Evolutionary conservation across 1,140 invertebrate species (phyloP).

Genomic region (Eufriesea mexicana): DNA sequence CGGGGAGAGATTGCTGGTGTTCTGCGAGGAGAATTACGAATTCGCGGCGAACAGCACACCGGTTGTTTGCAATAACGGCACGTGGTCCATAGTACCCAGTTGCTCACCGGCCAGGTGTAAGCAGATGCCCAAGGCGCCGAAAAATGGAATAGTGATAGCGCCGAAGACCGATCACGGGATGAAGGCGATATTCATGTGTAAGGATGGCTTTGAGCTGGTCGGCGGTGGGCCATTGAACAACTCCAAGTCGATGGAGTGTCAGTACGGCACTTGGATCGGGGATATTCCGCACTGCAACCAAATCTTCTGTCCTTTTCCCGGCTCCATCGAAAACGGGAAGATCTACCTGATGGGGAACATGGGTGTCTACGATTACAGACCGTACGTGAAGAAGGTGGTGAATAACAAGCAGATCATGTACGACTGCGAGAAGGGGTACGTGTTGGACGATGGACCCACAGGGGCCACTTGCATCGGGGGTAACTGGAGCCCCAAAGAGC

Average conservation of each 20-base stretch:
- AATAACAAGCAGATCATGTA: constrained; percentile 99
- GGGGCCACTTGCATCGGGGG: constrained; percentile 96
- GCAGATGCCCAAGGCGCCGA: constrained; percentile 92
- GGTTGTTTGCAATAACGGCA: constrained; percentile 95
- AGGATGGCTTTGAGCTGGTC: constrained; percentile 92
- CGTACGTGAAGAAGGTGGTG: constrained; percentile 94
- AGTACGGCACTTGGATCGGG: constrained; percentile 96
- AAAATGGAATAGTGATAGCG: constrained; percentile 97
- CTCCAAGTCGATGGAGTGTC: constrained; percentile 89
- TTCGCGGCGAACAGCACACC: constrained; percentile 89
- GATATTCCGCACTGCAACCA: constrained; percentile 91
- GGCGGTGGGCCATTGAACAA: constrained; percentile 83
- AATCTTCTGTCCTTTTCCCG: constrained; percentile 97
- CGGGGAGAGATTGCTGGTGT: constrained; percentile 91
- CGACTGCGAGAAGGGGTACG: constrained; percentile 96
- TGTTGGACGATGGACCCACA: constrained; percentile 92
- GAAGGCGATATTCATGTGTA: constrained; percentile 95
- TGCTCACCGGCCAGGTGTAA: constrained; percentile 96
- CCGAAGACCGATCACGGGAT: constrained; percentile 97
- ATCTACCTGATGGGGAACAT: constrained; percentile 97
- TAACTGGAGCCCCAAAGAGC: constrained; percentile 91
- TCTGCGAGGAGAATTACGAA: constrained; percentile 94
- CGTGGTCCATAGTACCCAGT: constrained; percentile 95
- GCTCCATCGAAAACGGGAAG: constrained; percentile 94
- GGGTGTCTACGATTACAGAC: constrained; percentile 98